Evolutionary conservation across 2,888 invertebrate species (phyloP), one percentile per base, ranked within the genome.

Genomic region (Philaethria dido): DNA sequence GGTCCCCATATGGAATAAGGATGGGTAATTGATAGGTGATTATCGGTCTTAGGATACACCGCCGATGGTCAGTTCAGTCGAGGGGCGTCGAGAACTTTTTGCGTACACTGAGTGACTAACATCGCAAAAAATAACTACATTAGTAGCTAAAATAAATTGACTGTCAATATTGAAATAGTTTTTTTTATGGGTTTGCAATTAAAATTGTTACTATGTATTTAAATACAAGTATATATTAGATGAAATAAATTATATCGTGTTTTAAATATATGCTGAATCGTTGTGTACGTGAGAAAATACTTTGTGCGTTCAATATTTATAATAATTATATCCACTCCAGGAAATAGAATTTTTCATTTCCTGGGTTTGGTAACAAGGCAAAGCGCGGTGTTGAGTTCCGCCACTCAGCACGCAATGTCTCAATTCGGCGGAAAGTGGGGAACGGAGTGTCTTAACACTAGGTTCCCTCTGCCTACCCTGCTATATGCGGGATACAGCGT

Each of bases 11-110:
- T 57, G 57, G 57, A 42, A 57, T 57, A 57, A 39, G 42, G 57
- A 57, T 42, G 42, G 22, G 69, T 71, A 69, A 71, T 69, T 69
- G 71, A 71, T 71, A 69, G 69, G 68, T 71, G 69, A 71, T 69
- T 71, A 69, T 68, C 48, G 57, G 48, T 60, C 65, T 68, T 64
- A 64, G 68, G 20, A 50, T 67, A 36, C 22, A 50, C 62, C 48
- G 54, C 54, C 54, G 39, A 29, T 47, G 59, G 59, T 45, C 55
- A 57, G 55, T n/a, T 39, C 29, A 50, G 52, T 29, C 52, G 3
- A 18, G 47, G 36, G 54, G 65, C 52, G 61, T 48, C 39, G 62
- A 50, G 16, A 3, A 14, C 48, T 69, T 68, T 65, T 69, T 69
- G 42, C 55, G 47, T 33, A 39, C 18, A n/a, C 45, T 36, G 29